Percentiles rank a stretch among this genome's conserved stretches.
phyloP scores from a whole-genome alignment of 2,888 invertebrate species.

The Meganola albula region DNA sequence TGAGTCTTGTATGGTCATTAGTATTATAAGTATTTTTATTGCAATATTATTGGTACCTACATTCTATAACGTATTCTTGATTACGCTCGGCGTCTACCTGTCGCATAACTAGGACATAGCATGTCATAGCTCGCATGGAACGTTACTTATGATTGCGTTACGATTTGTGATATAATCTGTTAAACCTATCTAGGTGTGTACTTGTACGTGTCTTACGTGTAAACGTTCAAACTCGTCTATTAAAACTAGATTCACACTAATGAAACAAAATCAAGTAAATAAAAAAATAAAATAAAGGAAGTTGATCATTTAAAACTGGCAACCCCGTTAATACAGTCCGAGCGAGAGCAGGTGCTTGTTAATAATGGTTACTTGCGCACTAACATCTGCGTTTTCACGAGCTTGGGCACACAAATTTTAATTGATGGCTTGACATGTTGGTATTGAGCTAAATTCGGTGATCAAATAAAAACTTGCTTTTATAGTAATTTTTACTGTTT shows the following conservation, averaged over 20 bases:
- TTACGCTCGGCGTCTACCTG: conserved; percentile 55
- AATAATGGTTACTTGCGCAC: conserved; percentile 55
- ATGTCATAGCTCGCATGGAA: conserved; percentile 64
- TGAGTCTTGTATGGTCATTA: conserved; percentile 29
- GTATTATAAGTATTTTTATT: conserved; percentile 31
- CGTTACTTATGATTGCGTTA: conserved; percentile 61
- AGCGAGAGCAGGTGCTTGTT: conserved; percentile 66
- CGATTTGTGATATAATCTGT: conserved; percentile 65
- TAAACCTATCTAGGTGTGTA: too few species aligned
- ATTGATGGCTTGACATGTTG: conserved; percentile 49
- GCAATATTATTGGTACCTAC: conserved; percentile 42
- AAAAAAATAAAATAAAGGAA: too few species aligned
- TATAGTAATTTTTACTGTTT: conserved; percentile 35
- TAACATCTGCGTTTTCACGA: conserved; percentile 70
- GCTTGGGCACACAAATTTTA: conserved; percentile 55
- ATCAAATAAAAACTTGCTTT: conserved; percentile 31
- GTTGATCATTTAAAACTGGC: conserved; percentile 29
- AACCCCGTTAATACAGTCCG: conserved; percentile 36
- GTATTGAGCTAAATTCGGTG: conserved; percentile 41
- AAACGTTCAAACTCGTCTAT: conserved; percentile 21
- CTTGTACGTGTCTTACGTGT: conserved; percentile 34
- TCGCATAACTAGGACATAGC: conserved; percentile 71
- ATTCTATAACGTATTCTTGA: conserved; percentile 43
- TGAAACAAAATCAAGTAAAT: too few species aligned
- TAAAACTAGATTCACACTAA: too few species aligned